Evolutionary conservation across 2,113 vertebrate genomes (phyloP), one percentile per base, ranked within the genome.

Genomic region (Gymnorhina tibicen): DNA sequence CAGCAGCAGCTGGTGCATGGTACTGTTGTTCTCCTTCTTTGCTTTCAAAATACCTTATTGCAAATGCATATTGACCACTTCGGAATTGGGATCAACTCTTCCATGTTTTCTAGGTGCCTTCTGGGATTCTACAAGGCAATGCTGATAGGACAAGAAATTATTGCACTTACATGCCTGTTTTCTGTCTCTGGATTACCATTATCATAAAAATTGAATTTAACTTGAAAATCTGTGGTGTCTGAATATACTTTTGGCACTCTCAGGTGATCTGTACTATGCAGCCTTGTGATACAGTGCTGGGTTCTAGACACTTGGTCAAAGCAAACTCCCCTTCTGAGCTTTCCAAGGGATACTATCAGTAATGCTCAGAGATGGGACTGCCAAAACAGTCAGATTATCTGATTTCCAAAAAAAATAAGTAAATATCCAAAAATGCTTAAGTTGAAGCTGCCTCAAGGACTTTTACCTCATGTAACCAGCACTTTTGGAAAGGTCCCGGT

Each of bases 391-490:
- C 10, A 1, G n/a, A 62, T 89, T 78, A 37, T 44, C 26, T 76
- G 20, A 12, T 91, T 27, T 92, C 72, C 83, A 89, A 91, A 89
- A 27, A 89, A 96, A 96, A 70, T 50, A 93, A 92, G 33, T 18
- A 89, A 96, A 93, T 86, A 90, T 67, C 81, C 68, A 93, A 91
- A 96, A 95, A 91, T 39, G 20, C 37, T 85, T n/a, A 41, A 77
- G 35, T 41, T 91, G 64, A 89, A 76, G 9, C 41, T 91, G 73
- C 87, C 69, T 89, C 66, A 55, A 87, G 91, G 74, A 47, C 63
- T 93, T 96, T 91, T 87, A 73, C 84, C 80, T 95, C 84, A 49
- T 12, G 85, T 32, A 60, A 37, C 62, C 46, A 35, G 27, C 44
- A 62, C 33, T 69, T 77, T 77, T 87, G 60, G 73, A 89, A 91